A percentile compares a stretch with the other conserved stretches of the same genome.
phyloP scores from a whole-genome alignment of 2,113 vertebrate genomes.

The Entelurus aequoreus region DNA sequence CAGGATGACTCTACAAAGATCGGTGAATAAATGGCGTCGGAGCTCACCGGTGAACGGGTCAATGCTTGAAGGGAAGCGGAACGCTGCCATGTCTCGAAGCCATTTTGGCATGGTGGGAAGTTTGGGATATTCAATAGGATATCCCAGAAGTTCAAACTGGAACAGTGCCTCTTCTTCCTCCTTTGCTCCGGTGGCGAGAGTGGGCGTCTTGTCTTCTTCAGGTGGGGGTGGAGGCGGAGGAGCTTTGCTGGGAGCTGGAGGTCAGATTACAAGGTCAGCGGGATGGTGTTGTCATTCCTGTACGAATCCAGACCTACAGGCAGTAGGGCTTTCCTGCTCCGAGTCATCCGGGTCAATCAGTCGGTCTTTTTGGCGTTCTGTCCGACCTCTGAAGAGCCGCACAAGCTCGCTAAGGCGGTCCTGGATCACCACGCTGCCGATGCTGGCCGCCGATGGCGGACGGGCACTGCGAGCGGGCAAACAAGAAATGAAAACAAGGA shows the following conservation, averaged over 20 bases:
- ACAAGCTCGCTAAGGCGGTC: slow-evolving; percentile 85
- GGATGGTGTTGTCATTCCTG: not conserved
- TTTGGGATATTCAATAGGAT: slow-evolving; percentile 68
- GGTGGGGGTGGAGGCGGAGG: slow-evolving; percentile 56
- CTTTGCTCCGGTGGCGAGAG: not conserved
- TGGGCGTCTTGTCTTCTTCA: slow-evolving; percentile 41
- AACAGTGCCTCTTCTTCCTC: slow-evolving; percentile 58
- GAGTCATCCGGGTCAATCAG: slow-evolving; percentile 86
- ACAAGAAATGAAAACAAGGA: not conserved
- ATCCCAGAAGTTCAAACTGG: slow-evolving; percentile 78
- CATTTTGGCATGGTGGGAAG: slow-evolving; percentile 64
- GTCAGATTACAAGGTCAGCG: slow-evolving; percentile 1
- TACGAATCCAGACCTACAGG: slow-evolving; percentile 38
- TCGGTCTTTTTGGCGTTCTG: slow-evolving; percentile 81
- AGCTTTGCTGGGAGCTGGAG: slow-evolving; percentile 79
- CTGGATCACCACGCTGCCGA: slow-evolving; percentile 71
- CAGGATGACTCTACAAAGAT: too few species aligned
- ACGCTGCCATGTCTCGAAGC: slow-evolving; percentile 62
- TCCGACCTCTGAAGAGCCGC: slow-evolving; percentile 83
- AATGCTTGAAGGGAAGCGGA: slow-evolving; percentile 85
- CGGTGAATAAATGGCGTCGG: not conserved
- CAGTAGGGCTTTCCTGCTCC: slow-evolving; percentile 78
- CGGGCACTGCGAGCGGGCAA: slow-evolving; percentile 57
- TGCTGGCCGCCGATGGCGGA: slow-evolving; percentile 69
- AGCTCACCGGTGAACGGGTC: slow-evolving; percentile 89